Base-by-base conservation (phyloP, 2,888 invertebrate genomes). In the Macropis europaea region DNA sequence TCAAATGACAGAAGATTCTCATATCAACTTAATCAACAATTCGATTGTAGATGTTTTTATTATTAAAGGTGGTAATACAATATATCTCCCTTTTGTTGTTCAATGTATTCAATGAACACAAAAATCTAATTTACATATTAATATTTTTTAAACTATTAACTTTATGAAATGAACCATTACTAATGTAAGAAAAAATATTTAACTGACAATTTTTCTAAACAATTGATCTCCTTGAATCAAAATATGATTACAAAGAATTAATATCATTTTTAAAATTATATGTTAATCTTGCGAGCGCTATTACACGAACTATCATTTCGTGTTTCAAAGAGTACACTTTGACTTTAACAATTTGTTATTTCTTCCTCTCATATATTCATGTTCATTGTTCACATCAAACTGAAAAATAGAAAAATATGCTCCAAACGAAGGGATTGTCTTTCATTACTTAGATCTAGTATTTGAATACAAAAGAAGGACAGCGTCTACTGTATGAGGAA, bases 331-430 rank as follows among this genome's bases (percentile, higher is more conserved):
- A 57, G 19, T 69, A 69, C 68, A 57, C 50, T 30, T 57, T 43
- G 36, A 69, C 19, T 50, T 57, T 15, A 45, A 38, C 30, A 30
- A 50, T 34, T 24, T 24, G 11, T 40, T 48, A 62, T 52, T 32
- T 28, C 26, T 32, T 28, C 34, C 13, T 28, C 32, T 17, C 40
- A 32, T 42, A 30, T 52, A 38, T 57, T 9, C 34, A 13, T 38
- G 43, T 57, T 43, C 67, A 50, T 57, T 50, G 67, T 24, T 56
- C 56, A 57, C 38, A 66, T 43, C 36, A 56, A 69, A 67, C 22
- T n/a, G 50, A 66, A 56, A 48, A 69, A 67, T 48, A 68, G n/a
- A 30, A 52, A 64, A 40, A 54, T 32, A 54, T 53, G 57, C 48
- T 22, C 64, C 43, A 28, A 17, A 2, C 63, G 62, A 57, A 53